Evolutionary conservation across 37 sponge, comb jelly and placozoan genomes (phyloP), one percentile per base, ranked within the genome.

Genomic region (Eunapius fragilis): DNA sequence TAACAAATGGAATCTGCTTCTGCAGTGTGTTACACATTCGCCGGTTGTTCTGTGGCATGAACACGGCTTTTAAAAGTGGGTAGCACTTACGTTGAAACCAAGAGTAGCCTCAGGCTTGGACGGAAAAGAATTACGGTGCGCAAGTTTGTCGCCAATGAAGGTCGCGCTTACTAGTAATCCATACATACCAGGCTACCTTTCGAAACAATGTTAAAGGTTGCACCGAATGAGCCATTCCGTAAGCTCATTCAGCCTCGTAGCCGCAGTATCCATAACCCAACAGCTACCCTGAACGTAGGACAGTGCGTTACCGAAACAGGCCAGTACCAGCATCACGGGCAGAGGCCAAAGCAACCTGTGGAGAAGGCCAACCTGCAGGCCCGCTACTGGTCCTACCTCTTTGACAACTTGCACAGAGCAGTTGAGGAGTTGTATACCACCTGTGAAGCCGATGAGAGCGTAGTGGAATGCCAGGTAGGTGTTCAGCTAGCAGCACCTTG

Each of bases 321-420:
- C 41, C 41, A 41, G 41, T 6, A 41, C 6, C 6, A 0, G 17
- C 58, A 58, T 12, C 58, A 58, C 19, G 58, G 58, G 22, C 19
- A 17, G 58, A 58, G 58, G 58, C 58, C 58, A 17, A 58, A 11
- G 58, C 14, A 58, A 19, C 58, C 58, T 17, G 58, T 58, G 14
- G 58, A 58, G 58, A 80, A 77, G 69, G 69, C 32, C 33, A 82
- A 96, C 84, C 69, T 91, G 78, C 92, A 90, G 25, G 94, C 92
- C 33, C 81, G 94, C 24, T 96, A 93, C 85, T 96, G 96, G 96
- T 91, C 92, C 32, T 96, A 96, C 83, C 84, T 96, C 70, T 96
- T 96, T 88, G 94, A 96, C 84, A 96, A 93, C 74, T 89, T 96
- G 7, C 91, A 93, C 33, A 72, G 96, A 45, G 95, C 95, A 19